These are phyloP conservation scores for Pituophis catenifer DNA, from an alignment of 2,113 vertebrate species.

Conservation along the genomic window DNA sequence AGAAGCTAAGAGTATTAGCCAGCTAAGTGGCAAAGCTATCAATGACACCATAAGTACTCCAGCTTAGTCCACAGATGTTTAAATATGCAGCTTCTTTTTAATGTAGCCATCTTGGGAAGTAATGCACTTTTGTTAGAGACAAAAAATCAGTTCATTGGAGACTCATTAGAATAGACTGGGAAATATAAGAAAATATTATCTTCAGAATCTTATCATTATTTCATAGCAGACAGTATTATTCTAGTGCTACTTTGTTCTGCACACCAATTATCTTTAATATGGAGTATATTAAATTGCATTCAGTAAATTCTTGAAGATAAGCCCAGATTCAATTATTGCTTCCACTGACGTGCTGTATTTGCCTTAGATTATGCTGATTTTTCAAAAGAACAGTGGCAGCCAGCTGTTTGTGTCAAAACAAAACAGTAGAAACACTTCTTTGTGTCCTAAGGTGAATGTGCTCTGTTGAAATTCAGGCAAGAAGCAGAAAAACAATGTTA, in stretches of 20 bases:
- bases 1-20: neutral
- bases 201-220: slow-evolving; percentile 12
- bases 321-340: neutral
- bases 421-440: slow-evolving; percentile 35
- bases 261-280: slow-evolving; percentile 20
- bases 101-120: neutral
- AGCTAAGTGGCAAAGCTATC: neutral
- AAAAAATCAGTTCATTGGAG: neutral
- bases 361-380: neutral
- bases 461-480: slow-evolving; percentile 39
- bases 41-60: slow-evolving; percentile 7
- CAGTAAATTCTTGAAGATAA: slow-evolving; percentile 15
- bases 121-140: neutral
- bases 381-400: slow-evolving; percentile 1
- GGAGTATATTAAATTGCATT: slow-evolving; percentile 29
- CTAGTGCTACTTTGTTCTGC: slow-evolving; percentile 20
- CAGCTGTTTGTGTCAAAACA: slow-evolving; percentile 24
- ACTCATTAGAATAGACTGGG: neutral
- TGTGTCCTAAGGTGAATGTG: slow-evolving; percentile 32
- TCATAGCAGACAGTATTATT: slow-evolving; percentile 16
- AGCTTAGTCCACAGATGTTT: neutral
- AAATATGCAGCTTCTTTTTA: neutral
- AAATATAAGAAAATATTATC: slow-evolving; percentile 13
- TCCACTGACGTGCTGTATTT: neutral
- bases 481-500: slow-evolving; percentile 54